A percentile compares a stretch with the other conserved stretches of the same genome.
These are phyloP conservation scores for Conopomorpha cramerella DNA, from an alignment of 1,140 invertebrate species.

Conservation along the genomic window DNA sequence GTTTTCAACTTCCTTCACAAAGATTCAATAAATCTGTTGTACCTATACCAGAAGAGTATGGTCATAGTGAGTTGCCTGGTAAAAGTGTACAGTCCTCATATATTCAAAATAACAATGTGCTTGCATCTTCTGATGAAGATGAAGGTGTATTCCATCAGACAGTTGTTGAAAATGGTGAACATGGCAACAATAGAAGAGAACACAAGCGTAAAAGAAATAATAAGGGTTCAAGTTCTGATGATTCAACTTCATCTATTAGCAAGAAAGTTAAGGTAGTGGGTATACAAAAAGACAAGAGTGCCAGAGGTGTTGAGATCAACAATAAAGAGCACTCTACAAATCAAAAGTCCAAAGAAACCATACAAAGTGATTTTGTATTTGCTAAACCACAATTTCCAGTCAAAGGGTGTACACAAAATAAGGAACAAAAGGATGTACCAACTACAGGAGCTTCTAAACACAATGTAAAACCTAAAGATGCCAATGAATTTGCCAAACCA, in stretches of 20 bases:
- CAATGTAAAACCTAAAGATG: too few species aligned
- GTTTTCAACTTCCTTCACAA: constrained; percentile 31
- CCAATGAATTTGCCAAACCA: constrained; percentile 3
- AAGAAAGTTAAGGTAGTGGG: too few species aligned
- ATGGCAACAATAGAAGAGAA: constrained; percentile 3
- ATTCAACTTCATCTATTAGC: too few species aligned
- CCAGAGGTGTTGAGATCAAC: background rate
- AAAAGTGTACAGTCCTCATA: constrained; percentile 1
- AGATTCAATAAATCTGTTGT: constrained; percentile 28
- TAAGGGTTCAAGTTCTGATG: too few species aligned
- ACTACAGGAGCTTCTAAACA: too few species aligned
- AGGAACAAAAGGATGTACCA: too few species aligned
- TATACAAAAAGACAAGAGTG: constrained; percentile 11
- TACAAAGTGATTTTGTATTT: constrained; percentile 22
- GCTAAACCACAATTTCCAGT: constrained; percentile 27
- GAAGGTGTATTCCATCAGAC: constrained; percentile 20
- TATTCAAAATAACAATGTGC: constrained; percentile 4
- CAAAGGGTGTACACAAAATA: constrained; percentile 16
- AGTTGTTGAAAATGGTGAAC: constrained; percentile 7
- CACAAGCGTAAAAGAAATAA: constrained; percentile 15
- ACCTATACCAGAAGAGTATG: constrained; percentile 7
- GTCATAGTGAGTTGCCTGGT: constrained; percentile 5
- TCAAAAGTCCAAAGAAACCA: constrained; percentile 8
- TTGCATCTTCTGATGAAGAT: constrained; percentile 16
- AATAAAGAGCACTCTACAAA: background rate